Base-by-base conservation (phyloP, 2,113 vertebrate genomes). In the Leiothrix lutea region DNA sequence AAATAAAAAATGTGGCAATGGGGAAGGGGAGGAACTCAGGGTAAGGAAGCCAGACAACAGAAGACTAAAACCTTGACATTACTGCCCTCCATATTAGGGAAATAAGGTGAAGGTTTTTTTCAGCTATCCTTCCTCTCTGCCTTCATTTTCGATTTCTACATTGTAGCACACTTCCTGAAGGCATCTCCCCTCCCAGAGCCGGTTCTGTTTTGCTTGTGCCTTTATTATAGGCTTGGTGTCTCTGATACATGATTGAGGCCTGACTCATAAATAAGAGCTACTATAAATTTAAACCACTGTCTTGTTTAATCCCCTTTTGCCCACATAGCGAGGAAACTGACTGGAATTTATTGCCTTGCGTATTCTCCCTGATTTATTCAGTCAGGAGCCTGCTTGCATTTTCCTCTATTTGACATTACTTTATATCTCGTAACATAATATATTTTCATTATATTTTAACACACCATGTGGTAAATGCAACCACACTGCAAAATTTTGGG, bases 281-380 rank as follows among this genome's bases (percentile, higher is more conserved):
- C 96, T 94, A 97, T 97, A 97, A 97, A 97, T 97, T 97, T 97
- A 94, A 97, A 81, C 95, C 94, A 92, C 93, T 96, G 96, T 95
- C 95, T 97, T 96, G 86, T 95, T 97, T 97, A 97, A 96, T 96
- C 97, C 96, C 96, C 90, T 87, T 97, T 97, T 97, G 96, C 97
- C 94, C 95, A 97, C 94, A 96, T 90, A 97, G 97, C 70, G 21
- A 96, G 93, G 96, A 97, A 97, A 96, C 93, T 92, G 95, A 96
- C 92, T 96, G 80, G 66, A 96, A 97, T 97, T 97, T 97, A 97
- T 97, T 96, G 92, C 95, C 79, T 97, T 95, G 93, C 5, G 75
- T 92, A 82, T 97, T 97, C 80, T 91, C 84, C 69, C 88, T 97
- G 97, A 97, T 97, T 97, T 97, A 97, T 97, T 97, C 95, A 97